Conservation (phyloP, 2,888 invertebrate genomes). For the Pyralis farinalis region DNA sequence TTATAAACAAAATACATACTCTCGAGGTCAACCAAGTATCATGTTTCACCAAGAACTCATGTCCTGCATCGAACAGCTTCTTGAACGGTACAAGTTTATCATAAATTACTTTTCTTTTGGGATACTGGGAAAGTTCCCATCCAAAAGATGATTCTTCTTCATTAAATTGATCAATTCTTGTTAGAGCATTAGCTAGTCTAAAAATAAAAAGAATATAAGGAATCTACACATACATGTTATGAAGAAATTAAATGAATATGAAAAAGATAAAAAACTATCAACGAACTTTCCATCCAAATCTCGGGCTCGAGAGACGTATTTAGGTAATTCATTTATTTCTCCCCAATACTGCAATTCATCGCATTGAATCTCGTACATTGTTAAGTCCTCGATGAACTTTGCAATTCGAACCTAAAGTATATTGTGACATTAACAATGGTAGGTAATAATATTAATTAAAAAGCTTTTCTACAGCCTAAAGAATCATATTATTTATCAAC, state of each 20-base stretch:
- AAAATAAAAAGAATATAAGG: no score
- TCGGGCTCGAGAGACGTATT: slow-evolving; percentile 91
- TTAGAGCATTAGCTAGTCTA: slow-evolving; percentile 86
- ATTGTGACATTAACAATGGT: no score
- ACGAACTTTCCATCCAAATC: slow-evolving; percentile 85
- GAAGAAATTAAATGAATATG: no score
- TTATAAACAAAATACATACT: no score
- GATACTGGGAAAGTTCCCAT: slow-evolving; percentile 94
- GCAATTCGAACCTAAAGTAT: slow-evolving; percentile 82
- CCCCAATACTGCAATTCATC: slow-evolving; percentile 94
- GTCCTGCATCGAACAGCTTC: slow-evolving; percentile 93
- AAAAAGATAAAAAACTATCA: neutral
- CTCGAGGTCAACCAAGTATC: slow-evolving; percentile 88
- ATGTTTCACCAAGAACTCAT: slow-evolving; percentile 91
- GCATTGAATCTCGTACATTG: slow-evolving; percentile 88
- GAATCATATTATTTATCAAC: no score
- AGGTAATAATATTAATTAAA: no score
- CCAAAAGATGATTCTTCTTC: slow-evolving; percentile 94
- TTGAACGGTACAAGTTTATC: slow-evolving; percentile 93
- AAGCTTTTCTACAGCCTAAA: no score
- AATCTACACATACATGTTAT: no score
- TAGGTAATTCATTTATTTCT: slow-evolving; percentile 89
- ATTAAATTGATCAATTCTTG: slow-evolving; percentile 93
- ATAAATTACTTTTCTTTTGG: slow-evolving; percentile 88
- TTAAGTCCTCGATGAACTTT: slow-evolving; percentile 91